phyloP scores from a whole-genome alignment of 2,797 vertebrate genomes.

The Notoglanidium macrostoma region DNA sequence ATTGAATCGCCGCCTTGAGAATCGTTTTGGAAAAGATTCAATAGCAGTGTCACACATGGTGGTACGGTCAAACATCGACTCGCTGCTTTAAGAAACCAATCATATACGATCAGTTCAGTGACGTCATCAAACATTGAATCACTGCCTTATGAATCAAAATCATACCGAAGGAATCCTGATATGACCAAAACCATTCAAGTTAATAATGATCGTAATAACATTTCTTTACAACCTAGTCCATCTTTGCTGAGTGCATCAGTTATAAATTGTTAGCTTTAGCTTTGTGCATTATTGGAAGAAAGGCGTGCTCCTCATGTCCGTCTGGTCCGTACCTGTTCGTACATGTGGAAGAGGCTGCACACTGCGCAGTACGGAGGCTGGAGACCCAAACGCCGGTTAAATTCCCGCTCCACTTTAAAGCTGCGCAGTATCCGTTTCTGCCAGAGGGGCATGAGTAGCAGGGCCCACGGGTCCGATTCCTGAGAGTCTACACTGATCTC shows the following conservation, averaged over 20 bases:
- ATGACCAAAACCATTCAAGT: not conserved
- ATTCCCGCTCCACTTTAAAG: conserved; percentile 86
- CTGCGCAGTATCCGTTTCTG: conserved; percentile 82
- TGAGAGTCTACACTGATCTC: conserved; percentile 77
- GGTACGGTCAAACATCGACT: no score
- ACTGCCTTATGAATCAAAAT: not conserved
- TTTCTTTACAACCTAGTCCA: not conserved
- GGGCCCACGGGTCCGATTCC: conserved; percentile 90
- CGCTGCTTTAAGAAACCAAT: no score
- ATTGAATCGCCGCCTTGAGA: not conserved
- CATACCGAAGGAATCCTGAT: not conserved
- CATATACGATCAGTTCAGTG: no score
- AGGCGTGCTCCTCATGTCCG: not conserved
- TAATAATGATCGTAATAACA: not conserved
- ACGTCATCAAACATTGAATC: not conserved
- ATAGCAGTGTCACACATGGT: no score
- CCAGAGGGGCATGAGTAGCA: conserved; percentile 88
- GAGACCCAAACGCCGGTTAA: conserved; percentile 86
- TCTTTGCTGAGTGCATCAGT: not conserved
- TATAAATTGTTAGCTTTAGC: not conserved
- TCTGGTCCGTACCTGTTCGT: conserved; percentile 80
- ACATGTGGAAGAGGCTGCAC: conserved; percentile 89
- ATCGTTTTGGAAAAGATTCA: not conserved
- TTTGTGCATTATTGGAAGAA: not conserved
- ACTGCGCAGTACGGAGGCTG: conserved; percentile 89